Conservation (phyloP, 2,888 invertebrate genomes). For the Pollenia labialis region DNA sequence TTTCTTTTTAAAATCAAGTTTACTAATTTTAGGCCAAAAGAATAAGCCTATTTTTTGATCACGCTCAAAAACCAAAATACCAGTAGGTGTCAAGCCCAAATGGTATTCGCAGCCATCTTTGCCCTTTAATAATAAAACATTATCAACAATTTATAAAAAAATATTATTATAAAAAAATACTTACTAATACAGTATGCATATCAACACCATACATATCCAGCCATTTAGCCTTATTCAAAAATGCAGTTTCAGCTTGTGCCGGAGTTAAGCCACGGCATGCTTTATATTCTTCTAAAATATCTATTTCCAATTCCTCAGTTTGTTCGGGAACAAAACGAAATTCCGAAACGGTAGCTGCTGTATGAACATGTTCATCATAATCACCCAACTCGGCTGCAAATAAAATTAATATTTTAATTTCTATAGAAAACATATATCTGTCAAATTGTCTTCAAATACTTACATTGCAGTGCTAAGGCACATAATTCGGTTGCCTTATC, state of each 20-base stretch:
- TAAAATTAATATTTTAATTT: slow-evolving; percentile 3
- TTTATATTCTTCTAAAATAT: slow-evolving; percentile 95
- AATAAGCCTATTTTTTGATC: slow-evolving; percentile 98
- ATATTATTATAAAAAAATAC: slow-evolving; percentile 14
- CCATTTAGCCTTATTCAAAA: slow-evolving; percentile 98
- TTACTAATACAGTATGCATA: slow-evolving; percentile 96
- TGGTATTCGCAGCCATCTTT: slow-evolving; percentile 98
- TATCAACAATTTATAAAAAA: neutral
- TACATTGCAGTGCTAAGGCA: slow-evolving; percentile 96
- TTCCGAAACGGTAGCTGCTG: slow-evolving; percentile 98
- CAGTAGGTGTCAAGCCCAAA: slow-evolving; percentile 98
- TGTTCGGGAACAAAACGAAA: slow-evolving; percentile 98
- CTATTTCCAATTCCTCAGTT: slow-evolving; percentile 97
- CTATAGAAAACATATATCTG: neutral
- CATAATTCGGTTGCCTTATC: slow-evolving; percentile 95
- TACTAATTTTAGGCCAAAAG: slow-evolving; percentile 99
- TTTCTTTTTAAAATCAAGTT: slow-evolving; percentile 98
- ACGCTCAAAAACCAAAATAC: slow-evolving; percentile 98
- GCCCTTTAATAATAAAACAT: slow-evolving; percentile 86
- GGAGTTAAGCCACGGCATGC: slow-evolving; percentile 94
- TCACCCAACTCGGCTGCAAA: slow-evolving; percentile 96
- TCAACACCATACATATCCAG: slow-evolving; percentile 99
- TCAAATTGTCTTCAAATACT: slow-evolving; percentile 79
- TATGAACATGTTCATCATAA: slow-evolving; percentile 95
- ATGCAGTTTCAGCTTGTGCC: slow-evolving; percentile 97